Evolutionary conservation across 2,113 vertebrate species (phyloP).

Genomic region (Entelurus aequoreus): DNA sequence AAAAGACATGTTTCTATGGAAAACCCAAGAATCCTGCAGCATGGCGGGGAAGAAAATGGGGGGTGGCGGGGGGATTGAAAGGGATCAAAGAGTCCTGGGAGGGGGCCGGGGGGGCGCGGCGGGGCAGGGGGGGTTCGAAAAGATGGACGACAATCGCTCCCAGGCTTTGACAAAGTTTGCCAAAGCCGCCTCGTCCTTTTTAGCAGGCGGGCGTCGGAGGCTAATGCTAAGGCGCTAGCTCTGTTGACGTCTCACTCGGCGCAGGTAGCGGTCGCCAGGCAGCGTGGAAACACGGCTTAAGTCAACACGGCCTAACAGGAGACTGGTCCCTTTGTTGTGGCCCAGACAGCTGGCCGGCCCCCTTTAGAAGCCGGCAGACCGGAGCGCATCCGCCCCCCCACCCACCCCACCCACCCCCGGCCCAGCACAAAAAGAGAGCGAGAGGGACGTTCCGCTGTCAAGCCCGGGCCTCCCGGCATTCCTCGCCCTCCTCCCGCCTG

Average conservation of each 20-base stretch:
- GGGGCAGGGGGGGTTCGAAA: slow-evolving; percentile 68
- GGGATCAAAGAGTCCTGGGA: slow-evolving; percentile 88
- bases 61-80: slow-evolving; percentile 71
- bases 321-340: slow-evolving; percentile 80
- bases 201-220: too few relatives aligned
- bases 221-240: not conserved
- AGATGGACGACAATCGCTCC: slow-evolving; percentile 80
- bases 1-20: slow-evolving; percentile 99
- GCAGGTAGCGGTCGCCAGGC: slow-evolving; percentile 62
- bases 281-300: slow-evolving; percentile 80
- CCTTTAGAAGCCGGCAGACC: slow-evolving; percentile 79
- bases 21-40: slow-evolving; percentile 95
- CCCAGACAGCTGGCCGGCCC: slow-evolving; percentile 82
- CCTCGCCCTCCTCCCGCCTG: slow-evolving; percentile 70
- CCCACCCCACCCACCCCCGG: slow-evolving; percentile 69
- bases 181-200: too few relatives aligned
- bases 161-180: not conserved
- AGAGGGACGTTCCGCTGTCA: slow-evolving; percentile 82
- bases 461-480: slow-evolving; percentile 67
- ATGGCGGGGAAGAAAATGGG: slow-evolving; percentile 75
- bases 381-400: slow-evolving; percentile 78
- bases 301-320: slow-evolving; percentile 82
- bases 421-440: slow-evolving; percentile 76
- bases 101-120: not conserved
- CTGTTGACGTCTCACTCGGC: slow-evolving; percentile 57